phyloP scores from a whole-genome alignment of 1,140 invertebrate species.

The Heliothis subflexa region DNA sequence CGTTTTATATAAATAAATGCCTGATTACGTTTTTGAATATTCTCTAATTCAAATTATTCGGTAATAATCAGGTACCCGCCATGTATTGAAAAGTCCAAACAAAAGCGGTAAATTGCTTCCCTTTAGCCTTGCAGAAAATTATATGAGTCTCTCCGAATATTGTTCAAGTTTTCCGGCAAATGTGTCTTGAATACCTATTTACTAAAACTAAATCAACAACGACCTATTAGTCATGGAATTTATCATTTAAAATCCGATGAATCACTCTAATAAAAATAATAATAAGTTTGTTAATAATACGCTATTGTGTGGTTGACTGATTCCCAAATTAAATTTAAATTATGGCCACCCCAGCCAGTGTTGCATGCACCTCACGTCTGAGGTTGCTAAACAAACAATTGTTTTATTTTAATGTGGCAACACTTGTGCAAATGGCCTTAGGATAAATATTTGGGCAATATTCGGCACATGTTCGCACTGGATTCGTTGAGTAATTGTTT shows the following conservation, averaged over 20 bases:
- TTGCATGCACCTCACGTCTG: conserved; percentile 34
- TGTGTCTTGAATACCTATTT: not conserved
- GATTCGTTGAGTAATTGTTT: not conserved
- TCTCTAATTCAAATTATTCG: not conserved
- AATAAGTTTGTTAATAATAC: not conserved
- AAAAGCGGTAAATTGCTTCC: not conserved
- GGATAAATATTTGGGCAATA: conserved; percentile 22
- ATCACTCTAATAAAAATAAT: not conserved
- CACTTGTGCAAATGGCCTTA: conserved; percentile 31
- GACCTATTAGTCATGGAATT: conserved; percentile 14
- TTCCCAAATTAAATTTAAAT: conserved; percentile 22
- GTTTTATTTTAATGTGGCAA: conserved; percentile 32
- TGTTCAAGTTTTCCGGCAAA: conserved; percentile 1
- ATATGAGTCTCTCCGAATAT: not conserved
- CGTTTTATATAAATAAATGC: too few relatives aligned
- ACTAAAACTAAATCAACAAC: not conserved
- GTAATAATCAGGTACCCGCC: not conserved
- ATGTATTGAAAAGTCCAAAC: not conserved
- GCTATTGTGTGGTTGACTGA: conserved; percentile 7
- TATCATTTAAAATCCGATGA: not conserved
- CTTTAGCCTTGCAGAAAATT: not conserved
- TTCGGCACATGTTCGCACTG: not conserved
- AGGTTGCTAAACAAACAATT: conserved; percentile 36
- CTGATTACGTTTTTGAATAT: too few relatives aligned
- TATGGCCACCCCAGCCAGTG: conserved; percentile 8